These are phyloP conservation scores for Antennarius maculatus DNA, from an alignment of 2,797 vertebrate genomes.

Conservation along the genomic window DNA sequence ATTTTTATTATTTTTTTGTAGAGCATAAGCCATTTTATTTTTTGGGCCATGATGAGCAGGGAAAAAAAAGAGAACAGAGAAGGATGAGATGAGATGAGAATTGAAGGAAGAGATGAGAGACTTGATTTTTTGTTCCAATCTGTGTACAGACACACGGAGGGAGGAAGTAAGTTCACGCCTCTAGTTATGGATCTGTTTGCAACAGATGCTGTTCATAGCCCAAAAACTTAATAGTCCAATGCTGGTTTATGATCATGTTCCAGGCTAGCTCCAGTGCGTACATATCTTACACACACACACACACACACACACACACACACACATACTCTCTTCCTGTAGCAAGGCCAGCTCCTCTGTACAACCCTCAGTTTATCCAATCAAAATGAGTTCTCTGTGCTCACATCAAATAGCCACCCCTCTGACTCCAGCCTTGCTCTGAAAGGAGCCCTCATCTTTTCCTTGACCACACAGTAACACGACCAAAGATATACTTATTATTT, in stretches of 20 bases:
- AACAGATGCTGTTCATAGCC: conserved; percentile 84
- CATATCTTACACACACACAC: too few relatives aligned
- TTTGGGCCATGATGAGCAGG: conserved; percentile 70
- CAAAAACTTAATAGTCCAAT: conserved; percentile 79
- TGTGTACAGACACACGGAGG: conserved; percentile 71
- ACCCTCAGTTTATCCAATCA: conserved; percentile 78
- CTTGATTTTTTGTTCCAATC: conserved; percentile 74
- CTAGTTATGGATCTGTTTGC: conserved; percentile 78
- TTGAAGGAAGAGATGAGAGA: conserved; percentile 62
- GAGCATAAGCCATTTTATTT: conserved; percentile 76
- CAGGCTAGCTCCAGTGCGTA: conserved; percentile 74
- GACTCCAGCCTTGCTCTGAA: conserved; percentile 69
- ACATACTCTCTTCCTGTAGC: conserved; percentile 55
- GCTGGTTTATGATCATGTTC: conserved; percentile 80
- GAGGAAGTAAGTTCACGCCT: conserved; percentile 67
- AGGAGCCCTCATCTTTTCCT: conserved; percentile 71
- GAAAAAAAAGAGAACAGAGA: conserved; percentile 73
- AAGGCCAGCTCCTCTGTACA: conserved; percentile 76
- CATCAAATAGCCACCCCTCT: conserved; percentile 73
- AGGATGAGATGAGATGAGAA: conserved; percentile 61
- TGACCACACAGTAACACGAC: conserved; percentile 78
- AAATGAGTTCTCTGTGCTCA: conserved; percentile 69
- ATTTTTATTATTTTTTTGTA: conserved; percentile 37
- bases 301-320: too few relatives aligned
- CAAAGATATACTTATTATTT: conserved; percentile 79